These are phyloP conservation scores for Trichoplusia ni DNA, from an alignment of 1,140 invertebrate species.

Conservation along the genomic window DNA sequence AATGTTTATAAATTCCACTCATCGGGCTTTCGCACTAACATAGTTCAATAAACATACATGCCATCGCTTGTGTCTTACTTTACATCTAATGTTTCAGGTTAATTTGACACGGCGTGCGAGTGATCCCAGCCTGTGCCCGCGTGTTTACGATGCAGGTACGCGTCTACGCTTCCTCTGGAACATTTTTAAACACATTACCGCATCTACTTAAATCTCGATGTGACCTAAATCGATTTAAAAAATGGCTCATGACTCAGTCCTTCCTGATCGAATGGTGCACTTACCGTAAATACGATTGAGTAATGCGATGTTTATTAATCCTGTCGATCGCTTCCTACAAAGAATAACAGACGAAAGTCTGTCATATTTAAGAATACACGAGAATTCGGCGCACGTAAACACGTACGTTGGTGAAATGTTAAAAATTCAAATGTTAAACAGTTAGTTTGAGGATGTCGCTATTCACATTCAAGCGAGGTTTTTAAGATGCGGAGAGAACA, in stretches of 20 bases:
- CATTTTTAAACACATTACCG: constrained; percentile 37
- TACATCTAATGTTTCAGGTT: constrained; percentile 25
- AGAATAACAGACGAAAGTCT: constrained; percentile 37
- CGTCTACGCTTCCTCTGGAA: constrained; percentile 13
- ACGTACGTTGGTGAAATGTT: constrained; percentile 64
- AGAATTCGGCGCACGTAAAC: constrained; percentile 53
- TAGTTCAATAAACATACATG: constrained; percentile 60
- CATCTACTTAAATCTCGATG: constrained; percentile 48
- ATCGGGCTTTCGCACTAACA: constrained; percentile 56
- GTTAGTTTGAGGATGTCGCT: constrained; percentile 50
- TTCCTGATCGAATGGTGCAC: constrained; percentile 53
- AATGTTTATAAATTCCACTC: constrained; percentile 67
- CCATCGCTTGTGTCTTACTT: constrained; percentile 38
- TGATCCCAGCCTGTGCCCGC: background rate
- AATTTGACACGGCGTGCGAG: constrained; percentile 22
- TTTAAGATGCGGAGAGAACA: constrained; percentile 62
- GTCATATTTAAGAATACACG: constrained; percentile 53
- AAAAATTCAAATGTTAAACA: constrained; percentile 67
- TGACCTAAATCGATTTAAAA: constrained; percentile 52
- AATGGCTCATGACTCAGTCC: constrained; percentile 52
- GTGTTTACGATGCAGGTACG: constrained; percentile 14
- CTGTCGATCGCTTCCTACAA: constrained; percentile 53
- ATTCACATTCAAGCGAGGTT: constrained; percentile 62
- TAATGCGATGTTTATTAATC: constrained; percentile 58
- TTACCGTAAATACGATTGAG: constrained; percentile 43